Conservation (phyloP, 1,140 invertebrate genomes). For the Leptinotarsa undecemlineata region DNA sequence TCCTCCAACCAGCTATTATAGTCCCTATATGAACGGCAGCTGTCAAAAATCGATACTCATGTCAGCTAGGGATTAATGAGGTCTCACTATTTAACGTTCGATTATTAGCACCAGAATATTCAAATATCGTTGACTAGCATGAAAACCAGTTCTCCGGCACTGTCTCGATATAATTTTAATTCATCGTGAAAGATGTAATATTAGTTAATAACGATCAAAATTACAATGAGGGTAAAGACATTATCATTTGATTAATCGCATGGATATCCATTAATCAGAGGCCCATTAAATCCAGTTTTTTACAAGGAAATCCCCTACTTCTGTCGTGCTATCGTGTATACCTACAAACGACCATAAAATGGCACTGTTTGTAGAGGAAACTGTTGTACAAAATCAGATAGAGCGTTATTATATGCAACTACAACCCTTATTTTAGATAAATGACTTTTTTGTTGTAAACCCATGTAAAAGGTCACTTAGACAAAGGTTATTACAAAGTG, state of each 20-base stretch:
- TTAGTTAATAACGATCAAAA: background rate
- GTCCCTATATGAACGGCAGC: too few species aligned
- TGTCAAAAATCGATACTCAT: too few species aligned
- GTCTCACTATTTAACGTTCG: too few species aligned
- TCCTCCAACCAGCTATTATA: too few species aligned
- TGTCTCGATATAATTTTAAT: background rate
- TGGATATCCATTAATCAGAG: constrained; percentile 12
- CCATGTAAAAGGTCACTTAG: constrained; percentile 53
- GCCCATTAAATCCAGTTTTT: constrained; percentile 5
- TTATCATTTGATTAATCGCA: constrained; percentile 8
- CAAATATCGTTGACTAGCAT: background rate
- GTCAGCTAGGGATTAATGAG: too few species aligned
- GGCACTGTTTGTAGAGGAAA: constrained; percentile 39
- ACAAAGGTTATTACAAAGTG: constrained; percentile 55
- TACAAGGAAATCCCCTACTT: constrained; percentile 5
- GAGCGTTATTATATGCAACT: constrained; percentile 46
- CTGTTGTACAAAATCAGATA: constrained; percentile 43
- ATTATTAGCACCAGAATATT: too few species aligned
- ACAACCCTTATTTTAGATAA: constrained; percentile 54
- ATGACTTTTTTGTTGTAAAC: constrained; percentile 52
- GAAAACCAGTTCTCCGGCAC: constrained; percentile 4
- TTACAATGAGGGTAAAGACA: constrained; percentile 1
- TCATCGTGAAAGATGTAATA: background rate
- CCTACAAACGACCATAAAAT: constrained; percentile 33
- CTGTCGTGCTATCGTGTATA: background rate